Evolutionary conservation across 1,140 invertebrate species (phyloP).

Genomic region (Monochamus saltuarius): DNA sequence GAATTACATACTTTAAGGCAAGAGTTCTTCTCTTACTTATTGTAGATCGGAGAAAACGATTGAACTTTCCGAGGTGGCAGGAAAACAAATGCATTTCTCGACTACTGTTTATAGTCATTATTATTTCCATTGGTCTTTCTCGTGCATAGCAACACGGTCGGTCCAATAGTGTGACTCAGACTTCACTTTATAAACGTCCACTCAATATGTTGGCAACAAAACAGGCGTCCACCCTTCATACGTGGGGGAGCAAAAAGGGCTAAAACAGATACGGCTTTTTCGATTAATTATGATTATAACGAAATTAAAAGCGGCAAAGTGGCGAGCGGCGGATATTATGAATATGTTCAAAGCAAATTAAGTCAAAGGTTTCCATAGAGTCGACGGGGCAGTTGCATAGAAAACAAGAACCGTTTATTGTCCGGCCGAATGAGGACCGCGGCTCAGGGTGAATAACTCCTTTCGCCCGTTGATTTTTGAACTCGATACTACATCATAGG

Average conservation of each 20-base stretch:
- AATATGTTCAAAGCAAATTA: constrained; percentile 15
- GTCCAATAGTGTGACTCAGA: no score
- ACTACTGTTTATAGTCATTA: no score
- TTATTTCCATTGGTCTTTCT: no score
- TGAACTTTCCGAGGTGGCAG: no score
- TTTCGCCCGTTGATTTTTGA: constrained; percentile 14
- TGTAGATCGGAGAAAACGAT: no score
- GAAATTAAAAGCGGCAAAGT: constrained; percentile 18
- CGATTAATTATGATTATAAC: constrained; percentile 18
- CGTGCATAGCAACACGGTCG: no score
- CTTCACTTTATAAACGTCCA: no score
- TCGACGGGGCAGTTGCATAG: not conserved
- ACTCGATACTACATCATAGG: constrained; percentile 13
- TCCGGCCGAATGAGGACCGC: not conserved
- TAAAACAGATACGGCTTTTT: constrained; percentile 17
- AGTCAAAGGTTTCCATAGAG: constrained; percentile 20
- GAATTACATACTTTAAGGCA: no score
- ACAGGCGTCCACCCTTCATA: no score
- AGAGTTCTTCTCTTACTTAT: no score
- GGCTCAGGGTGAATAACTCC: not conserved
- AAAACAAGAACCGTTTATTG: constrained; percentile 1
- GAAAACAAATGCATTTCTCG: no score
- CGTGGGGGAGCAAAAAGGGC: not conserved
- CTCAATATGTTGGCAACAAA: no score
- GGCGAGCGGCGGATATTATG: constrained; percentile 7